These are phyloP conservation scores for Noctua janthina DNA, from an alignment of 2,888 invertebrate species.

Conservation along the genomic window DNA sequence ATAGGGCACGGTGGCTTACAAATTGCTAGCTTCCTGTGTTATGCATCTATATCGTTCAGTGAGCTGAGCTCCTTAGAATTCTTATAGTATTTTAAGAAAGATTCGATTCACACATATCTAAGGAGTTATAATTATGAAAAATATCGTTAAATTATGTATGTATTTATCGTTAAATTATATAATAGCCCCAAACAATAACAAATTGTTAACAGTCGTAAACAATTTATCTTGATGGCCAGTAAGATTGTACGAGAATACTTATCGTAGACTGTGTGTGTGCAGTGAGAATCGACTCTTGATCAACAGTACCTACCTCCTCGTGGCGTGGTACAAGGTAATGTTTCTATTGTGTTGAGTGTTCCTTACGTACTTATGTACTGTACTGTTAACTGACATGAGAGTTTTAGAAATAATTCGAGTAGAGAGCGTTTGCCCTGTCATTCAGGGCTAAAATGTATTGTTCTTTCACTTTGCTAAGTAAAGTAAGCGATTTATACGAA, in stretches of 20 bases:
- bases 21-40: slow-evolving; percentile 49
- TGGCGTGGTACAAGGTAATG: slow-evolving; percentile 42
- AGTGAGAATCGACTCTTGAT: slow-evolving; percentile 34
- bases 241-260: slow-evolving; percentile 24
- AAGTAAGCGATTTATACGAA: not conserved
- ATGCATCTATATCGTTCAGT: slow-evolving; percentile 19
- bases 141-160: slow-evolving; percentile 11
- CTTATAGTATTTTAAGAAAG: slow-evolving; percentile 22
- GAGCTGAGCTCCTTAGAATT: slow-evolving; percentile 22
- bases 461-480: not conserved
- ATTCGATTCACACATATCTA: slow-evolving; percentile 49
- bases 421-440: not conserved
- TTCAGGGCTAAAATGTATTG: not conserved
- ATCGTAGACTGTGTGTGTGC: slow-evolving; percentile 31
- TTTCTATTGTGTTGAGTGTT: slow-evolving; percentile 50
- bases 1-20: slow-evolving; percentile 36
- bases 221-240: slow-evolving; percentile 39
- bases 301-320: slow-evolving; percentile 9
- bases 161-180: not conserved
- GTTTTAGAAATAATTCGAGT: not conserved
- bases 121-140: not conserved
- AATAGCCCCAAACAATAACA: not conserved
- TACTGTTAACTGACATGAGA: not conserved
- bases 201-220: not conserved
- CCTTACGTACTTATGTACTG: slow-evolving; percentile 7